Conservation (phyloP, 1,140 invertebrate genomes). For the Chrysopa pallens region DNA sequence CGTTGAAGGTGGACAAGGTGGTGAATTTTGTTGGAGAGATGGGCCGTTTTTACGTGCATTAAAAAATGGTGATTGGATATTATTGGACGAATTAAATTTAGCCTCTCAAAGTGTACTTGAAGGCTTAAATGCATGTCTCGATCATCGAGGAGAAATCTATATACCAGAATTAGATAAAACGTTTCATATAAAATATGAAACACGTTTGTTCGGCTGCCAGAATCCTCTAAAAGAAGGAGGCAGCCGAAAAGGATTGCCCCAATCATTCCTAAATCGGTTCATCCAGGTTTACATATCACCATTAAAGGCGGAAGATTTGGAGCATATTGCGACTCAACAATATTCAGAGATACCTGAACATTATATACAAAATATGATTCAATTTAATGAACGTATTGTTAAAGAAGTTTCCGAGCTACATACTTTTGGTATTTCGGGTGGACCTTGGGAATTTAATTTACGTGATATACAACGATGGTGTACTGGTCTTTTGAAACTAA, state of each 20-base stretch:
- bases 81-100: constrained; percentile 97
- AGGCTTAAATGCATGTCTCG: constrained; percentile 94
- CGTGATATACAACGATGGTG: constrained; percentile 91
- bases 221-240: constrained; percentile 96
- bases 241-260: constrained; percentile 82
- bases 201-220: constrained; percentile 92
- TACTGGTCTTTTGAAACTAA: constrained; percentile 25
- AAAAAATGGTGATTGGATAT: constrained; percentile 85
- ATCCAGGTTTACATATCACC: constrained; percentile 86
- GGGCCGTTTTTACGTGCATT: constrained; percentile 88
- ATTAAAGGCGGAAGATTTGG: constrained; percentile 57
- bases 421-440: constrained; percentile 54
- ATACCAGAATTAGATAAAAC: constrained; percentile 85
- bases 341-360: constrained; percentile 31
- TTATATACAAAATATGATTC: constrained; percentile 53
- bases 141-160: constrained; percentile 91
- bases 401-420: constrained; percentile 38
- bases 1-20: constrained; percentile 64
- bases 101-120: constrained; percentile 97
- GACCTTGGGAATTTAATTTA: constrained; percentile 94
- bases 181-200: constrained; percentile 59
- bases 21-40: constrained; percentile 89
- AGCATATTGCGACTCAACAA: constrained; percentile 35
- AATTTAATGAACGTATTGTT: constrained; percentile 57
- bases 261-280: constrained; percentile 96